phyloP scores from a whole-genome alignment of 1,140 invertebrate genomes.

The Lepidurus apus region DNA sequence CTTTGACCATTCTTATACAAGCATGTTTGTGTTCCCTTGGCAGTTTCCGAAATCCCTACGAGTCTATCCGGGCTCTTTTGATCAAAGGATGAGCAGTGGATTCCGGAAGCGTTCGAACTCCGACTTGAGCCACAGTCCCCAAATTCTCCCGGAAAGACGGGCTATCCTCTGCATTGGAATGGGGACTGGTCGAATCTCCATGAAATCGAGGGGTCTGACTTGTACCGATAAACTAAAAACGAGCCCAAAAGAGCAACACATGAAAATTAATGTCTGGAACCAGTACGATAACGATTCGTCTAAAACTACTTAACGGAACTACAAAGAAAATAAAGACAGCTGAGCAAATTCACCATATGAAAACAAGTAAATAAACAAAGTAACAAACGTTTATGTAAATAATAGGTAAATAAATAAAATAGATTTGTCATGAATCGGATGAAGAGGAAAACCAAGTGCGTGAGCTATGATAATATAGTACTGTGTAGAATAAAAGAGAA shows the following conservation, averaged over 20 bases:
- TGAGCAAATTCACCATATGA: too few relatives aligned
- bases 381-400: too few relatives aligned
- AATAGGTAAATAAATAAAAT: too few relatives aligned
- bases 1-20: too few relatives aligned
- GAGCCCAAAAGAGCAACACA: too few relatives aligned
- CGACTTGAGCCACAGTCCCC: conserved; percentile 3
- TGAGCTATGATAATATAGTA: not conserved
- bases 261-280: too few relatives aligned
- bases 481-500: not conserved
- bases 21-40: not conserved
- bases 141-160: conserved; percentile 9
- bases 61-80: not conserved
- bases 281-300: too few relatives aligned
- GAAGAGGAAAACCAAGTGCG: too few relatives aligned
- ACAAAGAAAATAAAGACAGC: too few relatives aligned
- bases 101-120: not conserved
- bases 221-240: not conserved
- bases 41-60: not conserved
- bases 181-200: not conserved
- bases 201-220: conserved; percentile 8
- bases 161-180: conserved; percentile 10
- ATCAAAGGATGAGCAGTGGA: conserved; percentile 14
- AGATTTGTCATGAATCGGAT: too few relatives aligned
- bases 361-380: too few relatives aligned
- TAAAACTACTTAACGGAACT: too few relatives aligned